These are phyloP conservation scores for Arothron firmamentum DNA, from an alignment of 2,113 vertebrate genomes.

Conservation along the genomic window DNA sequence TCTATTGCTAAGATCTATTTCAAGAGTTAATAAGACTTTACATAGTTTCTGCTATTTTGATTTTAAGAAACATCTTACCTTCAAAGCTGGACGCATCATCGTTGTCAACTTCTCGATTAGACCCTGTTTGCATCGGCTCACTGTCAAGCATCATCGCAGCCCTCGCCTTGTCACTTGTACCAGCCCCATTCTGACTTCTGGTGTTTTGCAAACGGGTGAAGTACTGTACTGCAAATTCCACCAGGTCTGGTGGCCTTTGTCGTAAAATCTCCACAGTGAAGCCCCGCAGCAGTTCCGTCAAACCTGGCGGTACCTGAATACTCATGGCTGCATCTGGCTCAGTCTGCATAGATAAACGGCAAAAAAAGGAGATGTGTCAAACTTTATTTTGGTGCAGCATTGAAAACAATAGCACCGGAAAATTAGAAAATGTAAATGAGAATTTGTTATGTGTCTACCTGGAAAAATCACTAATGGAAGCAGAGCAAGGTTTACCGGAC, in stretches of 20 bases:
- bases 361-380: conserved; percentile 6
- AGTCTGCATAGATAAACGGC: conserved; percentile 39
- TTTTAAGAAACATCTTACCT: conserved; percentile 73
- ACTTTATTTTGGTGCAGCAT: conserved; percentile 7
- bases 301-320: conserved; percentile 92
- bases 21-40: too few species aligned
- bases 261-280: conserved; percentile 96
- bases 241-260: conserved; percentile 87
- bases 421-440: conserved; percentile 6
- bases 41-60: too few species aligned
- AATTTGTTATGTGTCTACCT: not conserved
- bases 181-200: conserved; percentile 75
- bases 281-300: conserved; percentile 95
- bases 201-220: conserved; percentile 86
- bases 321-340: conserved; percentile 79
- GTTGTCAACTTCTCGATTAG: conserved; percentile 84
- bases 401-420: not conserved
- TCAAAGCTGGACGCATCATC: conserved; percentile 88
- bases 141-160: conserved; percentile 79
- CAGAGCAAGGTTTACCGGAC: conserved; percentile 21
- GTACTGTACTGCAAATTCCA: conserved; percentile 92
- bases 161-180: conserved; percentile 62
- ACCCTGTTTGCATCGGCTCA: conserved; percentile 84
- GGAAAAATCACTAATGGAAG: conserved; percentile 38
- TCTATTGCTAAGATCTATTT: too few species aligned